A percentile compares a stretch with the other conserved stretches of the same genome.
Conservation (phyloP, 2,888 invertebrate genomes). For the Ophion obscuratus region DNA sequence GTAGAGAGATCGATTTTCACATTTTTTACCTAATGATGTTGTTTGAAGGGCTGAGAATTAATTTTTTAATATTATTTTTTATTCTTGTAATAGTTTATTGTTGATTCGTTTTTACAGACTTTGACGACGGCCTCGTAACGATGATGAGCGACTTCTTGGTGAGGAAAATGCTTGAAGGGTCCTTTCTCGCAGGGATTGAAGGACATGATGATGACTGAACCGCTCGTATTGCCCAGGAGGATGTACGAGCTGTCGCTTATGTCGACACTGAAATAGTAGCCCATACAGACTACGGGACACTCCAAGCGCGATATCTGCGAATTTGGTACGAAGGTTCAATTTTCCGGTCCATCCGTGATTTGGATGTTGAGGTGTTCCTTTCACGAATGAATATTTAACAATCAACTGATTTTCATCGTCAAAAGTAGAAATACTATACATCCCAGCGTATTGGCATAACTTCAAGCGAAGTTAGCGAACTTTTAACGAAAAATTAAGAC, state of each 20-base stretch:
- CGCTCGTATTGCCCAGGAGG: conserved; percentile 90
- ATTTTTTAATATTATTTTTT: background rate
- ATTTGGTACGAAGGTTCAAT: background rate
- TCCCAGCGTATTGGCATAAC: no score
- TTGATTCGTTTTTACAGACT: conserved; percentile 76
- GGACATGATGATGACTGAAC: conserved; percentile 88
- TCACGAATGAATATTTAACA: background rate
- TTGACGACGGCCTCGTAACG: conserved; percentile 86
- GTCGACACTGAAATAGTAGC: conserved; percentile 87
- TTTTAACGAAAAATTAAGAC: no score
- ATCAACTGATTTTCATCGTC: no score
- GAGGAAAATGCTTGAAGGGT: conserved; percentile 89
- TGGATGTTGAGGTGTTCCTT: background rate
- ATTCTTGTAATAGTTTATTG: background rate
- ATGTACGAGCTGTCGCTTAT: conserved; percentile 87
- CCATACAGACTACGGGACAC: conserved; percentile 85
- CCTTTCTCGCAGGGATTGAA: conserved; percentile 88
- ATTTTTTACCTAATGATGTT: background rate
- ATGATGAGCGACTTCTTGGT: conserved; percentile 86
- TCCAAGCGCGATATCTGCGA: conserved; percentile 87
- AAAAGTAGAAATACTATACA: no score
- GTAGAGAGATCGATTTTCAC: background rate
- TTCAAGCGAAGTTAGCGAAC: no score
- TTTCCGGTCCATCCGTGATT: background rate
- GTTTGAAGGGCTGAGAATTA: background rate